Evolutionary conservation across 2,113 vertebrate species (phyloP).

Genomic region (Sceloporus undulatus): DNA sequence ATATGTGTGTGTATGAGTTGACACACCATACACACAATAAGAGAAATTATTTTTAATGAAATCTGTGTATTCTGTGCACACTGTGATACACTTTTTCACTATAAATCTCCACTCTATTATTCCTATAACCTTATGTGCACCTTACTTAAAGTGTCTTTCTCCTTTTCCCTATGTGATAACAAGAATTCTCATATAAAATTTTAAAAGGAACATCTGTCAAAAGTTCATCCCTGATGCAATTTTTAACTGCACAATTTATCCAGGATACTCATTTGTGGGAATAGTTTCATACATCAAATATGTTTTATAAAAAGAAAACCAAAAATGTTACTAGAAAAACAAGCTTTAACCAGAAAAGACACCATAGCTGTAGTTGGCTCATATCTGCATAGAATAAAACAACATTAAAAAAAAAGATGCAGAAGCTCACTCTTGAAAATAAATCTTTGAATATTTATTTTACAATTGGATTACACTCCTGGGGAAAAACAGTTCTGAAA

Average conservation of each 20-base stretch:
- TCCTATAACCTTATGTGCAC: background rate
- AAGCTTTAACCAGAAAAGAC: background rate
- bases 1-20: too few species aligned
- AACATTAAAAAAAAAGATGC: background rate
- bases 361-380: background rate
- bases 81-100: rapidly evolving
- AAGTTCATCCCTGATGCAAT: constrained; percentile 51
- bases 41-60: background rate
- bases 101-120: background rate
- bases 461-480: background rate
- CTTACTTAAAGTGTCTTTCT: constrained; percentile 8
- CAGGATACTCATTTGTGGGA: background rate
- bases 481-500: background rate
- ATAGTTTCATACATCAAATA: constrained; percentile 47
- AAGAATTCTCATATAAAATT: constrained; percentile 61
- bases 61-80: background rate
- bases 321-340: background rate
- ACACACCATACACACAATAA: background rate
- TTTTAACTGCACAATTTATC: constrained; percentile 23
- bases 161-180: constrained; percentile 42
- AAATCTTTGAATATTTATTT: background rate
- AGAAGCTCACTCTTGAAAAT: background rate
- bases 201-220: constrained; percentile 47
- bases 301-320: background rate
- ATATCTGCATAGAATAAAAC: background rate